Percentiles rank a stretch among this genome's conserved stretches.
These are phyloP conservation scores for Cepaea hortensis DNA, from an alignment of 2,888 invertebrate species.

Conservation along the genomic window DNA sequence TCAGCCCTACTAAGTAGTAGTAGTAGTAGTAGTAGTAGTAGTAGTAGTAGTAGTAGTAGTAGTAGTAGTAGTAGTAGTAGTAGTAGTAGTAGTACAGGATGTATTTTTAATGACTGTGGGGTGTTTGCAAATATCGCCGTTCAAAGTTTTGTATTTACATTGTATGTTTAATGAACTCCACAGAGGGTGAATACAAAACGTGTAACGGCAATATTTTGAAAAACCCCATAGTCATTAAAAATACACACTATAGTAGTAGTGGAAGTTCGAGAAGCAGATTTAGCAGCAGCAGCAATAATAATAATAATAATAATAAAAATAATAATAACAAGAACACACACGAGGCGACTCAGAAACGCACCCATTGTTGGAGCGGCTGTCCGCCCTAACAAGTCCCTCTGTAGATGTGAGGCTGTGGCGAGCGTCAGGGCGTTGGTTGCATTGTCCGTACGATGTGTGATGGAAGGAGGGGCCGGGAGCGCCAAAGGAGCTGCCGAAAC, in stretches of 20 bases:
- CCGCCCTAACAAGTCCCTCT: constrained; percentile 36
- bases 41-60: too few relatives aligned
- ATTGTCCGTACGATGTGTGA: constrained; percentile 29
- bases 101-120: too few relatives aligned
- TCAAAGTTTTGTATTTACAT: too few relatives aligned
- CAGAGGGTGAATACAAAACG: too few relatives aligned
- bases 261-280: too few relatives aligned
- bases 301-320: neutral
- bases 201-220: too few relatives aligned
- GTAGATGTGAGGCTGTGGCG: constrained; percentile 41
- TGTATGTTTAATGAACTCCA: too few relatives aligned
- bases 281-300: neutral
- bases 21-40: too few relatives aligned
- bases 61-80: neutral
- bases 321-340: neutral
- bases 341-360: neutral
- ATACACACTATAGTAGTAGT: too few relatives aligned
- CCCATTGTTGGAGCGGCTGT: constrained; percentile 28
- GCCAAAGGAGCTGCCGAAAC: constrained; percentile 31
- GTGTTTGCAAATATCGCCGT: too few relatives aligned
- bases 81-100: neutral
- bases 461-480: constrained; percentile 39
- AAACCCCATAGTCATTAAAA: too few relatives aligned
- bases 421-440: constrained; percentile 36
- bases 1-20: too few relatives aligned